Percentiles rank a stretch among this genome's conserved stretches.
Conservation (phyloP, 1,140 invertebrate species). For the Formica selysi region DNA sequence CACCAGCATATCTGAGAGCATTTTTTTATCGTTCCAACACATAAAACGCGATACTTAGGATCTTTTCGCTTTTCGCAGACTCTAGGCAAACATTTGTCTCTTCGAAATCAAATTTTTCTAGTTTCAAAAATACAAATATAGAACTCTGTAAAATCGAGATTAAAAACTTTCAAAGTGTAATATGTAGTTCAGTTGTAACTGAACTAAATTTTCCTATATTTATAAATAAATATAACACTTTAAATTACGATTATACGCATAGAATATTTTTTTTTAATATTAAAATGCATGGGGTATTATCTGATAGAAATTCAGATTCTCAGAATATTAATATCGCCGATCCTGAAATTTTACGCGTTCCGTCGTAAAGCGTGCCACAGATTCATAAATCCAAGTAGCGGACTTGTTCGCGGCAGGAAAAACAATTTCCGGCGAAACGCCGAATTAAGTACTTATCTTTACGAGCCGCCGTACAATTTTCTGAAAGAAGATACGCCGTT, state of each 20-base stretch:
- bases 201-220: too few relatives aligned
- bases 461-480: slow-evolving; percentile 69
- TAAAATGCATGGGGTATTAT: not conserved
- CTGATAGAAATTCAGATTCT: not conserved
- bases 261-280: not conserved
- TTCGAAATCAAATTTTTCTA: not conserved
- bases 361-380: slow-evolving; percentile 31
- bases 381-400: slow-evolving; percentile 67
- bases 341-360: slow-evolving; percentile 37
- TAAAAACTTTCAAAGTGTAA: not conserved
- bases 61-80: not conserved
- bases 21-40: slow-evolving; percentile 19
- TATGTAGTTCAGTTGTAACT: not conserved
- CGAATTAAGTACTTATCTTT: slow-evolving; percentile 76
- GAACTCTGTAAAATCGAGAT: slow-evolving; percentile 17
- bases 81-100: not conserved
- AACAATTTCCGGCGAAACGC: slow-evolving; percentile 73
- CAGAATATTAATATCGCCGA: not conserved
- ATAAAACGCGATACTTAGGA: not conserved
- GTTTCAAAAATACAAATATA: not conserved
- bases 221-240: not conserved
- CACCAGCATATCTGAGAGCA: not conserved
- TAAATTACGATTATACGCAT: not conserved
- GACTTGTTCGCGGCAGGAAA: slow-evolving; percentile 59
- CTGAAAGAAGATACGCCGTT: slow-evolving; percentile 68